A percentile compares a stretch with the other conserved stretches of the same genome.
Evolutionary conservation across 2,797 vertebrate species (phyloP).

Genomic region (Channa striata): DNA sequence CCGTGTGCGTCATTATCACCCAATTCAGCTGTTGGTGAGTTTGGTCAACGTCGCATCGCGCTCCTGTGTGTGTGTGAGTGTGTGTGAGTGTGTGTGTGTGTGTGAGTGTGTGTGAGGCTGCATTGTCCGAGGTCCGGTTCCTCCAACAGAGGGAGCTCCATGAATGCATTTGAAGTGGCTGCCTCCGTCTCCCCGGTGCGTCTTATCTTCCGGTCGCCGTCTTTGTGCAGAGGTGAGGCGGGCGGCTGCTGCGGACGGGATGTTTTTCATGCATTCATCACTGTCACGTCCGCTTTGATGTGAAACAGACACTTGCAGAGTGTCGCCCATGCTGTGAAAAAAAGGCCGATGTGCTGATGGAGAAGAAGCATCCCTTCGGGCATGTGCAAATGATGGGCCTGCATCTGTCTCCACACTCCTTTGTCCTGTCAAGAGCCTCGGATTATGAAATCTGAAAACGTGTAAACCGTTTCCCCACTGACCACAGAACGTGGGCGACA

Average conservation of each 20-base stretch:
- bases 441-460: slow-evolving; percentile 39
- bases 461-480: not conserved
- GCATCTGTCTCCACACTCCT: slow-evolving; percentile 70
- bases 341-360: slow-evolving; percentile 83
- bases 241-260: slow-evolving; percentile 72
- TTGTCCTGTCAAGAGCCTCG: slow-evolving; percentile 66
- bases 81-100: not conserved
- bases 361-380: slow-evolving; percentile 83
- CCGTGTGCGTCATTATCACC: not conserved
- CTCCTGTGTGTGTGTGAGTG: not conserved
- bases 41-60: not conserved
- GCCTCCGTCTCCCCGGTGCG: slow-evolving; percentile 36
- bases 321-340: slow-evolving; percentile 82
- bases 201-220: slow-evolving; percentile 68
- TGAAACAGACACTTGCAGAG: slow-evolving; percentile 81
- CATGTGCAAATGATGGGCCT: slow-evolving; percentile 81
- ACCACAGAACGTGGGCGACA: not conserved
- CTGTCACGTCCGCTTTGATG: slow-evolving; percentile 85
- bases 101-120: not conserved
- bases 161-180: slow-evolving; percentile 63
- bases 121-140: not conserved
- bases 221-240: slow-evolving; percentile 73
- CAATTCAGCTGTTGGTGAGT: not conserved
- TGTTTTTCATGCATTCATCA: slow-evolving; percentile 84
- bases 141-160: slow-evolving; percentile 81